Percentiles rank a stretch among this genome's conserved stretches.
These are phyloP conservation scores for Nephrotoma flavescens DNA, from an alignment of 2,888 invertebrate genomes.

Conservation along the genomic window DNA sequence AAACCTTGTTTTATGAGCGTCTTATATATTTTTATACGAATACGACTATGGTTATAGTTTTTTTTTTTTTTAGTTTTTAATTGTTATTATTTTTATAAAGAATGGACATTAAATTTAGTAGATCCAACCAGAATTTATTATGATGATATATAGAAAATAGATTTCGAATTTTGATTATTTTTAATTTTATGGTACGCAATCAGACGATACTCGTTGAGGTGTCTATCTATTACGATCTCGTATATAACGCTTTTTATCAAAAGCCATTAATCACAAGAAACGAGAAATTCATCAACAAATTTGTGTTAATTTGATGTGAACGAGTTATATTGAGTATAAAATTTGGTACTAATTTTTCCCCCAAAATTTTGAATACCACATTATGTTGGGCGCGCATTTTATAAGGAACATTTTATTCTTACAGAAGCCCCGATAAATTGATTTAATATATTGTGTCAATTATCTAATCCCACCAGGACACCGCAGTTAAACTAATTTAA, in stretches of 20 bases:
- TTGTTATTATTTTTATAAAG: background rate
- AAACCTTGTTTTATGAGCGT: background rate
- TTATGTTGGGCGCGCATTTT: too few relatives aligned
- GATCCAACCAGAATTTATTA: background rate
- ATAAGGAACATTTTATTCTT: too few relatives aligned
- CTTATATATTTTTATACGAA: background rate
- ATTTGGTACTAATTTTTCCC: too few relatives aligned
- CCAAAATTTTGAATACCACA: too few relatives aligned
- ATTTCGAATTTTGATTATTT: background rate
- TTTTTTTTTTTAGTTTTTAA: background rate
- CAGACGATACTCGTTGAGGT: background rate
- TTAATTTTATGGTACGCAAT: background rate
- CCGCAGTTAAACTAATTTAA: background rate
- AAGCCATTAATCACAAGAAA: background rate
- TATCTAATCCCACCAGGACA: background rate
- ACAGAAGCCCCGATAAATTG: too few relatives aligned
- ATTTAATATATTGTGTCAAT: too few relatives aligned
- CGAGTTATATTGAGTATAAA: too few relatives aligned
- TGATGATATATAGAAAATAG: background rate
- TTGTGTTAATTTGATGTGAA: background rate
- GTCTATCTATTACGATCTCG: background rate
- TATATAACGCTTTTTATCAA: background rate
- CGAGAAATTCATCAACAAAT: background rate
- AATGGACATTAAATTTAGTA: background rate
- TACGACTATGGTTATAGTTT: background rate